phyloP scores from a whole-genome alignment of 2,113 vertebrate genomes.

The Psephotus haematonotus region DNA sequence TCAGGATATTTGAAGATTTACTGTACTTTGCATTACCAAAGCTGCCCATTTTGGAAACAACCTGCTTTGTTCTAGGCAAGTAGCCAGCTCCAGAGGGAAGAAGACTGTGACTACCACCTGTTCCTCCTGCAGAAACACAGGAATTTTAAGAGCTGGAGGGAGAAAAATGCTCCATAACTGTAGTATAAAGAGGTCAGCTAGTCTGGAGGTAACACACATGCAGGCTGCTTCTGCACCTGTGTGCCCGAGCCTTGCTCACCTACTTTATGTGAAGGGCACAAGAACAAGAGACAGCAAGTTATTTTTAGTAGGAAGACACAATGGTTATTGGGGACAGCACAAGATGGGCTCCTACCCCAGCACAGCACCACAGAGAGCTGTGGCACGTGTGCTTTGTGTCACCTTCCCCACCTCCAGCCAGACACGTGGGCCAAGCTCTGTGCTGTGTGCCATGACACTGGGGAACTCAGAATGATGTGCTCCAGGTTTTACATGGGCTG shows the following conservation, averaged over 20 bases:
- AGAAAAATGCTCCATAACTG: neutral
- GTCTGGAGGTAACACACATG: neutral
- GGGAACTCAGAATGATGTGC: neutral
- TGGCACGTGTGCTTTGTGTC: neutral
- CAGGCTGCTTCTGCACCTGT: neutral
- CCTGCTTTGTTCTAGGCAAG: constrained; percentile 29
- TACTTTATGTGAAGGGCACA: neutral
- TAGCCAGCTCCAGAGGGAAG: constrained; percentile 17
- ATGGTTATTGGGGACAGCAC: neutral
- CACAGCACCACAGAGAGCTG: neutral
- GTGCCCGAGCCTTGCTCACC: neutral
- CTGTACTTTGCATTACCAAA: neutral
- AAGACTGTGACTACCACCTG: constrained; percentile 25
- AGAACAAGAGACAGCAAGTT: neutral
- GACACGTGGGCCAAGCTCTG: neutral
- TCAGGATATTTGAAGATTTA: neutral
- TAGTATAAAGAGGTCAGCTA: neutral
- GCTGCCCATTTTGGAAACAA: constrained; percentile 27
- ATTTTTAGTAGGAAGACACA: neutral
- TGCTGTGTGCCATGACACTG: neutral
- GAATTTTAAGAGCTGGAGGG: constrained; percentile 19
- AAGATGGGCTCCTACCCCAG: neutral
- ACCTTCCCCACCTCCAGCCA: neutral
- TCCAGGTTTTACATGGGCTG: neutral
- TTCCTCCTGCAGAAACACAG: constrained; percentile 10